Evolutionary conservation across 1,140 invertebrate genomes (phyloP).

Genomic region (Dysdera silvatica): DNA sequence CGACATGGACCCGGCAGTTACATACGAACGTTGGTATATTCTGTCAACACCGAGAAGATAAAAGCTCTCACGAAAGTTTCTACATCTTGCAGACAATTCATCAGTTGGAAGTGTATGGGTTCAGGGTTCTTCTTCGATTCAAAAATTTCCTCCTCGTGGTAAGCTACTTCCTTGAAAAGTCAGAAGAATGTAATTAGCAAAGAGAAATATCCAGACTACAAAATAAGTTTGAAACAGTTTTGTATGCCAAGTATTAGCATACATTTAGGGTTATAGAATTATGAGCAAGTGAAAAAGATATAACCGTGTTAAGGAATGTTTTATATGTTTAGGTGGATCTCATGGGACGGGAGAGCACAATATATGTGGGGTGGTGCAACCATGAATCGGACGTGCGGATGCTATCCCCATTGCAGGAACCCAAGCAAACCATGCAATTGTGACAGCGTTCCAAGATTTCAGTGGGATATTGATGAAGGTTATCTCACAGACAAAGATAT

Average conservation of each 20-base stretch:
- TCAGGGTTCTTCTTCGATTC: constrained; percentile 33
- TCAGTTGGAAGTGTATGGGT: constrained; percentile 33
- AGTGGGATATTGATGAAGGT: constrained; percentile 30
- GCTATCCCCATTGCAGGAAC: constrained; percentile 16
- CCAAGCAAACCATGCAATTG: constrained; percentile 30
- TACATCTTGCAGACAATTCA: constrained; percentile 28
- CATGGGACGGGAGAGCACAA: constrained; percentile 22
- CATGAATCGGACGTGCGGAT: constrained; percentile 25
- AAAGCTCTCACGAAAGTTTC: constrained; percentile 30
- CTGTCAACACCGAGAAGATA: constrained; percentile 27
- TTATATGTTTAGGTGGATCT: constrained; percentile 33
- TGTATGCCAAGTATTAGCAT: too few species aligned
- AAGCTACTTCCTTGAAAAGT: too few species aligned
- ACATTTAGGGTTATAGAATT: too few species aligned
- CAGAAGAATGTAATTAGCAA: too few species aligned
- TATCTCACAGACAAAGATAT: constrained; percentile 27
- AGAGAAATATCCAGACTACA: too few species aligned
- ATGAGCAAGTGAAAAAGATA: too few species aligned
- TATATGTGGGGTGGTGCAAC: constrained; percentile 30
- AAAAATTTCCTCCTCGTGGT: constrained; percentile 26
- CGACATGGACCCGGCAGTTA: constrained; percentile 29
- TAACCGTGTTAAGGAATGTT: too few species aligned
- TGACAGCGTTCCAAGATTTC: constrained; percentile 23
- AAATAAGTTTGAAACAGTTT: too few species aligned
- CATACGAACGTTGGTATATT: constrained; percentile 29